Conservation (phyloP, 2,888 invertebrate genomes). For the Platerodrilus igneus region DNA sequence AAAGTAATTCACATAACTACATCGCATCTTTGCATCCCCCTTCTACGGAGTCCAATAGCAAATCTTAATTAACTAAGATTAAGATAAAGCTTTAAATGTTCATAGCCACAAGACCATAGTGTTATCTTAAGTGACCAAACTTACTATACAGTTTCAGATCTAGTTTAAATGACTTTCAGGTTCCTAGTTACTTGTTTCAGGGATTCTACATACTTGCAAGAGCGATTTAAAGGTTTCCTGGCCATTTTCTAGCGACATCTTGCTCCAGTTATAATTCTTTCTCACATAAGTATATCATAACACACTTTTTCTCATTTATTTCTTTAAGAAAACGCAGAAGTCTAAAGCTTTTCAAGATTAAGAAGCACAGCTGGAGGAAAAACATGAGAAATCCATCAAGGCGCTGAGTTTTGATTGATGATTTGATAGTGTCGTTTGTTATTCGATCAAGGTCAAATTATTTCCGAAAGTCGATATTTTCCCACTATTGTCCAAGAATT, state of each 20-base stretch:
- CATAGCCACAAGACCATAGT: conserved; percentile 23
- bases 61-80: conserved; percentile 31
- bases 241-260: too few relatives aligned
- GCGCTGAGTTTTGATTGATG: conserved; percentile 12
- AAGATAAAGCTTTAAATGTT: conserved; percentile 32
- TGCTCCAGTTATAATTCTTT: too few relatives aligned
- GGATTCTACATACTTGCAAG: too few relatives aligned
- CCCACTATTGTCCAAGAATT: not conserved
- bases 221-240: too few relatives aligned
- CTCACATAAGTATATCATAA: too few relatives aligned
- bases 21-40: too few relatives aligned
- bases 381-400: conserved; percentile 18
- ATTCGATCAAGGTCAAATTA: conserved; percentile 1
- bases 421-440: conserved; percentile 9
- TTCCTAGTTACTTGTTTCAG: too few relatives aligned
- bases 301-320: too few relatives aligned
- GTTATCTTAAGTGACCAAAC: conserved; percentile 25
- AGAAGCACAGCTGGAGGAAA: conserved; percentile 12
- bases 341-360: conserved; percentile 4
- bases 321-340: too few relatives aligned
- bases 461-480: not conserved
- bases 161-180: conserved; percentile 19
- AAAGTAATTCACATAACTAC: too few relatives aligned
- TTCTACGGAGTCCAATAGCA: too few relatives aligned
- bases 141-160: conserved; percentile 21